These are phyloP conservation scores for Rhinopomastus cyanomelas DNA, from an alignment of 2,113 vertebrate genomes.

Conservation along the genomic window DNA sequence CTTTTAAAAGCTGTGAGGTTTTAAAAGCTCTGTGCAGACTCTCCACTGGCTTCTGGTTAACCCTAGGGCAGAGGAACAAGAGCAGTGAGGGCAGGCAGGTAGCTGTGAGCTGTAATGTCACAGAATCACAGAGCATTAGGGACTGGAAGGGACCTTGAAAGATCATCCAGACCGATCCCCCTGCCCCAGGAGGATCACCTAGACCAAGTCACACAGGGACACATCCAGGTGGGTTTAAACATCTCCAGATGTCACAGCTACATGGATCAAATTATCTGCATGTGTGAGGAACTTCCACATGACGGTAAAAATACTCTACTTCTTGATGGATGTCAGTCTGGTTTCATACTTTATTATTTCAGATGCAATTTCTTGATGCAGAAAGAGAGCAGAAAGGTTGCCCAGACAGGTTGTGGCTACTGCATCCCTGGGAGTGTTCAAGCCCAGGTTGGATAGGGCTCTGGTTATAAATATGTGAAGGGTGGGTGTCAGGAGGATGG, in stretches of 20 bases:
- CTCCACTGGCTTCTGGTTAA: not conserved
- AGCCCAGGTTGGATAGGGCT: no score
- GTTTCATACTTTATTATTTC: not conserved
- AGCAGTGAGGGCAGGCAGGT: not conserved
- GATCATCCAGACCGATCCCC: no score
- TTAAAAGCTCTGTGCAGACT: not conserved
- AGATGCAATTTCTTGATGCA: not conserved
- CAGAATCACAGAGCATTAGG: no score
- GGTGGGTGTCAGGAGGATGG: no score
- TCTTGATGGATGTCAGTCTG: not conserved
- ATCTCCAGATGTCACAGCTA: no score
- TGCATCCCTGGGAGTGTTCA: no score
- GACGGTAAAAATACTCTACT: rapidly evolving
- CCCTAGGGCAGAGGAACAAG: not conserved
- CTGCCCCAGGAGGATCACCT: no score
- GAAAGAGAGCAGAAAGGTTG: not conserved
- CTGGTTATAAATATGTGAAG: no score
- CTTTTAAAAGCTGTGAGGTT: not conserved
- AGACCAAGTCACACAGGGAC: no score
- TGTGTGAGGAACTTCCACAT: not conserved
- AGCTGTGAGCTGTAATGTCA: not conserved
- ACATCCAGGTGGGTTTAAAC: no score
- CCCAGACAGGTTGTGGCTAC: not conserved
- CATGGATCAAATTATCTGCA: not conserved
- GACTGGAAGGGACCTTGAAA: no score